Evolutionary conservation across 1,140 invertebrate species (phyloP).

Genomic region (Cydia strobilella): DNA sequence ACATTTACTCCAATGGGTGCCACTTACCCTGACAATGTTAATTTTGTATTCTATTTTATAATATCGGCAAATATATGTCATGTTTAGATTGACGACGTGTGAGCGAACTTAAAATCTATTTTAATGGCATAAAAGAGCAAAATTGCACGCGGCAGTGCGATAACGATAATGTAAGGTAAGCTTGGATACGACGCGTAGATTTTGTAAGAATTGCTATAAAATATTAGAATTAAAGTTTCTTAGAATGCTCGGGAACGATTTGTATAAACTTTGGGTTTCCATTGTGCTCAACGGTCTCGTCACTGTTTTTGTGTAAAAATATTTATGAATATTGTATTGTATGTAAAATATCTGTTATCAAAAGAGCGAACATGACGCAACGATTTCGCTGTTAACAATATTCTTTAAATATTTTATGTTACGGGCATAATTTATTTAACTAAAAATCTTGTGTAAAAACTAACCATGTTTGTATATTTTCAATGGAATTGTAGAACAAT

Average conservation of each 20-base stretch:
- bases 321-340: constrained; percentile 18
- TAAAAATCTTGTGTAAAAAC: constrained; percentile 21
- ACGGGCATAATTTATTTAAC: neutral
- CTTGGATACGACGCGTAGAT: constrained; percentile 42
- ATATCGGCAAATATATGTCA: neutral
- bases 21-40: no score
- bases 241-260: neutral
- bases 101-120: neutral
- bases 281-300: neutral
- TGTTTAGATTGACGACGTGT: neutral
- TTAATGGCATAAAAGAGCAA: neutral
- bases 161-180: constrained; percentile 25
- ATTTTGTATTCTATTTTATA: neutral
- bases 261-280: constrained; percentile 7
- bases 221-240: constrained; percentile 32
- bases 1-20: neutral
- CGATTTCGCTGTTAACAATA: neutral
- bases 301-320: neutral
- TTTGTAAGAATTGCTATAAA: constrained; percentile 46
- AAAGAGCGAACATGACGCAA: neutral
- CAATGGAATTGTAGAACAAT: constrained; percentile 18
- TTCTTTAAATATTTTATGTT: constrained; percentile 38
- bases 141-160: neutral
- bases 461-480: constrained; percentile 26
- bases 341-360: neutral